Evolutionary conservation across 1,140 invertebrate genomes (phyloP).

Genomic region (Tetranychus urticae): DNA sequence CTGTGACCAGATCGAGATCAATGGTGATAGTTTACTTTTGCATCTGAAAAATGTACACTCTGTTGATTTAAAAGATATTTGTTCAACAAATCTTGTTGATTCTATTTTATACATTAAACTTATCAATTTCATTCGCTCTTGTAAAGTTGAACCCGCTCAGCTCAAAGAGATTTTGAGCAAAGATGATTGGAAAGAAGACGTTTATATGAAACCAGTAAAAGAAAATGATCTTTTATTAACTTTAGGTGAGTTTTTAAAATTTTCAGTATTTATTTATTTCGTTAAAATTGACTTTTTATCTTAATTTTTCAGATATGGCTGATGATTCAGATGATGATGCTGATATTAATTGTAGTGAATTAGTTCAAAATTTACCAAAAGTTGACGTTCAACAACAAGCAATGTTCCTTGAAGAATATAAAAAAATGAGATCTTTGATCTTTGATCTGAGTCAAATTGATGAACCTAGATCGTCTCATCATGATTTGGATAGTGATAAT

Average conservation of each 20-base stretch:
- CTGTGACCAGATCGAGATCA: background rate
- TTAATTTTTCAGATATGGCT: constrained; percentile 2
- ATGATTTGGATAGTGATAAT: constrained; percentile 6
- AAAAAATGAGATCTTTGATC: background rate
- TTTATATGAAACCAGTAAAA: constrained; percentile 45
- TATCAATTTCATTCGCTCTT: constrained; percentile 54
- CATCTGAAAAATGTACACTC: constrained; percentile 32
- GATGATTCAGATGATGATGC: background rate
- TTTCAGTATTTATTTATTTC: background rate
- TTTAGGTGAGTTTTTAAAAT: constrained; percentile 35
- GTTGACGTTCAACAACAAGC: background rate
- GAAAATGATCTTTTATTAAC: constrained; percentile 58
- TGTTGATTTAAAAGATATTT: constrained; percentile 40
- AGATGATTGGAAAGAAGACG: constrained; percentile 22
- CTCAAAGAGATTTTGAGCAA: background rate
- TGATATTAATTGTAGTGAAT: background rate
- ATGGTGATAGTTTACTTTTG: background rate
- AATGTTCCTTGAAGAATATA: background rate
- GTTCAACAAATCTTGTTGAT: constrained; percentile 44
- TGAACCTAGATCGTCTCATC: background rate
- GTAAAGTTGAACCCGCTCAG: constrained; percentile 30
- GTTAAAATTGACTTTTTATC: background rate
- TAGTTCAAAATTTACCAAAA: background rate
- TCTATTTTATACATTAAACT: constrained; percentile 64
- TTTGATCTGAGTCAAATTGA: background rate